phyloP scores from a whole-genome alignment of 2,888 invertebrate genomes.

The Philonicus albiceps region DNA sequence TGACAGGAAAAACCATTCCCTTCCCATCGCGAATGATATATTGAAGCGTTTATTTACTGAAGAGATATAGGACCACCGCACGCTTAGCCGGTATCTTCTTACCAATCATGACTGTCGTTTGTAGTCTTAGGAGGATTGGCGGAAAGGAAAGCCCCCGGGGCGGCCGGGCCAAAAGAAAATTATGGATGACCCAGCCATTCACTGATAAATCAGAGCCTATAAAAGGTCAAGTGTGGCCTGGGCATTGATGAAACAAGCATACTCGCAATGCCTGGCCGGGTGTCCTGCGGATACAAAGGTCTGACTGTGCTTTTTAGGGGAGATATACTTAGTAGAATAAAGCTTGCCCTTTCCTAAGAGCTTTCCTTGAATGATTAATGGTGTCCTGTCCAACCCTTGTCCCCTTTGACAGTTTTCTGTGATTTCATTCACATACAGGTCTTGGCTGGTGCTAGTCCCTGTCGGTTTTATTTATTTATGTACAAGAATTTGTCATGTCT shows the following conservation, averaged over 20 bases:
- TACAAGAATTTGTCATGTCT: slow-evolving; percentile 43
- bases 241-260: neutral
- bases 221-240: slow-evolving; percentile 25
- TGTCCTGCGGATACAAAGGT: neutral
- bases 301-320: slow-evolving; percentile 17
- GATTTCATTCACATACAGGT: slow-evolving; percentile 47
- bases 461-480: slow-evolving; percentile 42
- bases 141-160: neutral
- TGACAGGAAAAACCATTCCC: slow-evolving; percentile 5
- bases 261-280: neutral
- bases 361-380: slow-evolving; percentile 51
- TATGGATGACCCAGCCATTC: slow-evolving; percentile 35
- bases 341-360: slow-evolving; percentile 21
- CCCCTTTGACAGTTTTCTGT: slow-evolving; percentile 51
- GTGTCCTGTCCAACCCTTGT: slow-evolving; percentile 52
- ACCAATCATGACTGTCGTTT: slow-evolving; percentile 37
- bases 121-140: neutral
- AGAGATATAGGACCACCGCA: slow-evolving; percentile 24
- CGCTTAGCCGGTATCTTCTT: slow-evolving; percentile 7
- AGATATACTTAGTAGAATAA: slow-evolving; percentile 1
- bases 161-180: slow-evolving; percentile 22
- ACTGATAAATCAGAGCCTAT: slow-evolving; percentile 24
- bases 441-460: neutral
- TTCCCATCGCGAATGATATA: neutral
- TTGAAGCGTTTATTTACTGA: slow-evolving; percentile 24